These are phyloP conservation scores for Timema cristinae DNA, from an alignment of 2,888 invertebrate genomes.

Conservation along the genomic window DNA sequence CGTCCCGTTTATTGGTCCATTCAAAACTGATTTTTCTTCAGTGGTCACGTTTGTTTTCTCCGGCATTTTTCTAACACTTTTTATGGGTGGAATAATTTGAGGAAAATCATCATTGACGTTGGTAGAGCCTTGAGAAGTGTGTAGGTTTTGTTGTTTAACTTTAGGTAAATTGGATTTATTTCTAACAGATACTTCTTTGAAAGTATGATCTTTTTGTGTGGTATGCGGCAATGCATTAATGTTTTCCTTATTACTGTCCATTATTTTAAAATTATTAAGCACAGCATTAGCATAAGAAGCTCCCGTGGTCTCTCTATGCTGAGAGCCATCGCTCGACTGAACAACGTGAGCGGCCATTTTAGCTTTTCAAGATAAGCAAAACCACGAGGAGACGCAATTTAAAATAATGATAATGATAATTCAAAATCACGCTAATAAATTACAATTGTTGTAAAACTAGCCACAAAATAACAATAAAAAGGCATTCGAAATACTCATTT, in stretches of 20 bases:
- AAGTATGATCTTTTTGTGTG: constrained; percentile 24
- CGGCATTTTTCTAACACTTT: constrained; percentile 25
- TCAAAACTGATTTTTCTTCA: constrained; percentile 33
- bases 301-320: constrained; percentile 46
- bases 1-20: constrained; percentile 32
- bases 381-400: constrained; percentile 31
- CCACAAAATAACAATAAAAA: neutral
- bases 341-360: constrained; percentile 32
- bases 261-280: constrained; percentile 55
- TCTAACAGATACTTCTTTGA: constrained; percentile 27
- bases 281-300: constrained; percentile 69
- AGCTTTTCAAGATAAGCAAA: constrained; percentile 25
- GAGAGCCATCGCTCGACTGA: constrained; percentile 28
- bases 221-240: constrained; percentile 39
- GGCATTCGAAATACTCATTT: constrained; percentile 12
- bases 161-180: constrained; percentile 29
- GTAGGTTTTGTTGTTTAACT: constrained; percentile 23
- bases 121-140: constrained; percentile 39
- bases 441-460: too few relatives aligned
- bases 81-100: constrained; percentile 29
- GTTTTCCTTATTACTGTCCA: constrained; percentile 60
- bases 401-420: constrained; percentile 18
- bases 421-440: constrained; percentile 8
- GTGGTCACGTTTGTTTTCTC: constrained; percentile 32
- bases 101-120: constrained; percentile 36